Evolutionary conservation across 2,113 vertebrate genomes (phyloP).

Genomic region (Cichladusa arquata): DNA sequence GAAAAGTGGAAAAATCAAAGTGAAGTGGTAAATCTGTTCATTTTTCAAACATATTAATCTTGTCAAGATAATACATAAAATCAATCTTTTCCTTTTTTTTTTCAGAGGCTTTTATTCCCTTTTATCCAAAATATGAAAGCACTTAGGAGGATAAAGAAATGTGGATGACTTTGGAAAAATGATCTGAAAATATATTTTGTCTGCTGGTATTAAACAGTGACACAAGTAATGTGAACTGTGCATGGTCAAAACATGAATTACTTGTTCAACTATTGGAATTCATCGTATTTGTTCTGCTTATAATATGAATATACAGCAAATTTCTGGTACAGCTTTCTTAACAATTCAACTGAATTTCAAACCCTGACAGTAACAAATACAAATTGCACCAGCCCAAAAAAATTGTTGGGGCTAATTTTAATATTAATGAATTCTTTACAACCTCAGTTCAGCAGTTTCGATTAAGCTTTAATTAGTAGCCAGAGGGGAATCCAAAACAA

Average conservation of each 20-base stretch:
- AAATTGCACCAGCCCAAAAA: conserved; percentile 86
- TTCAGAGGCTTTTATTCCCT: conserved; percentile 68
- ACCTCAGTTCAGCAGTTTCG: conserved; percentile 99
- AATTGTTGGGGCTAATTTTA: conserved; percentile 98
- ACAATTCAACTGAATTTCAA: conserved; percentile 82
- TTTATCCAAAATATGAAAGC: conserved; percentile 81
- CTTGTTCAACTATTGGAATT: conserved; percentile 65
- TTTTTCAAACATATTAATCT: conserved; percentile 83
- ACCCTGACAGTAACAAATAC: conserved; percentile 88
- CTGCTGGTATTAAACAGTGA: conserved; percentile 66
- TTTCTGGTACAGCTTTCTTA: conserved; percentile 68
- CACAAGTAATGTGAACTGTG: conserved; percentile 22
- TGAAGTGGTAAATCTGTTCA: conserved; percentile 79
- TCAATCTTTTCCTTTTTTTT: conserved; percentile 73
- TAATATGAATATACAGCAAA: conserved; percentile 72
- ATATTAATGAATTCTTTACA: conserved; percentile 99
- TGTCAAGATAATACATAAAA: conserved; percentile 83
- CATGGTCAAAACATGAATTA: conserved; percentile 35
- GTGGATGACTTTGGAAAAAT: conserved; percentile 64
- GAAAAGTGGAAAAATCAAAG: conserved; percentile 81
- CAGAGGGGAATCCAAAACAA: conserved; percentile 99
- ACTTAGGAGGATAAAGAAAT: conserved; percentile 73
- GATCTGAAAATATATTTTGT: conserved; percentile 69
- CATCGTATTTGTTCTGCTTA: conserved; percentile 47
- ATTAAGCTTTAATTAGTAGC: conserved; percentile 99